Percentiles rank a stretch among this genome's conserved stretches.
Conservation (phyloP, 1,140 invertebrate genomes). For the Pinna nobilis region DNA sequence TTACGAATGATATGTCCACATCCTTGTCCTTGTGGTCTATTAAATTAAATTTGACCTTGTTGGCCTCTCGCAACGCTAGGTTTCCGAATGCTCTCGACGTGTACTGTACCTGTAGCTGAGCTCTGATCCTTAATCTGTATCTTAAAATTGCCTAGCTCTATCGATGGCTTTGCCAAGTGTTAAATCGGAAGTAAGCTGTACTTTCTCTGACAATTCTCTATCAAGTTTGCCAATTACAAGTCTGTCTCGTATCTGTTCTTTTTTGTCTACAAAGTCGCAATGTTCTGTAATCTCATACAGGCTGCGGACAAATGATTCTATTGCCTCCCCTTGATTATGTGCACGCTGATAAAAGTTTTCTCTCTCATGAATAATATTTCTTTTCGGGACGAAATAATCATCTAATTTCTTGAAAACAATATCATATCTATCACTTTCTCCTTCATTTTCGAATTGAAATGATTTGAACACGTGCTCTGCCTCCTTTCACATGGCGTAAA, state of each 20-base stretch:
- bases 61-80: neutral
- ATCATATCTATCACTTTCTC: conserved; percentile 28
- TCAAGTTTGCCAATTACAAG: conserved; percentile 39
- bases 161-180: conserved; percentile 32
- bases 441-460: conserved; percentile 8
- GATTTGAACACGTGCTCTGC: conserved; percentile 28
- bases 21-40: neutral
- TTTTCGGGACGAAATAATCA: conserved; percentile 39
- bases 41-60: neutral
- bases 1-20: neutral
- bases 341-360: conserved; percentile 19
- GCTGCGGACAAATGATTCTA: conserved; percentile 27
- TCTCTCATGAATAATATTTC: conserved; percentile 45
- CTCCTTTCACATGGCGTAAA: conserved; percentile 33
- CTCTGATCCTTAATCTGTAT: conserved; percentile 25
- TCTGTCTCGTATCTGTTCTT: conserved; percentile 32
- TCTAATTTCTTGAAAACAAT: conserved; percentile 39
- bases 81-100: neutral
- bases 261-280: conserved; percentile 32
- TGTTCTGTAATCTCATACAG: conserved; percentile 39
- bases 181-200: conserved; percentile 36
- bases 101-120: neutral
- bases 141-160: conserved; percentile 23
- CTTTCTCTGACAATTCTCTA: conserved; percentile 27
- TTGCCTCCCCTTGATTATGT: conserved; percentile 22